phyloP scores from a whole-genome alignment of 2,888 invertebrate genomes.

The Osedax fenrisi region DNA sequence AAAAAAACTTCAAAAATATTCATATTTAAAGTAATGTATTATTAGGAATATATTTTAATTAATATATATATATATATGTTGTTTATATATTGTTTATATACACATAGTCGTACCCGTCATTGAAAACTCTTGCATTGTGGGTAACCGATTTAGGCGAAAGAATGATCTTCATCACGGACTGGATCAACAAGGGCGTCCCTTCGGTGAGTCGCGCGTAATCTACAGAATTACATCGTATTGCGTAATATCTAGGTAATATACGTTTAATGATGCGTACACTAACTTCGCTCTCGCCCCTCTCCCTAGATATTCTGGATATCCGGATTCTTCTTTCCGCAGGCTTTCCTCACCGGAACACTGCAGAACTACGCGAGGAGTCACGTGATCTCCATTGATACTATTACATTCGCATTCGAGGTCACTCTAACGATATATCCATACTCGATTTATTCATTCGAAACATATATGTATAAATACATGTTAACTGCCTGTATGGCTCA shows the following conservation, averaged over 20 bases:
- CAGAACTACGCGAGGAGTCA: conserved; percentile 51
- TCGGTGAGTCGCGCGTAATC: conserved; percentile 40
- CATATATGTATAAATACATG: conserved; percentile 6
- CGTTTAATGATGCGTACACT: too few species aligned
- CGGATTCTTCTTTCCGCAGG: conserved; percentile 56
- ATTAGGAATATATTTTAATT: too few species aligned
- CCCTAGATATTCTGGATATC: conserved; percentile 52
- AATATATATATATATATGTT: too few species aligned
- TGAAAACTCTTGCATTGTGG: conserved; percentile 51
- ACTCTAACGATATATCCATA: neutral
- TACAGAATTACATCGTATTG: too few species aligned
- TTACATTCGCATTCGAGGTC: conserved; percentile 50
- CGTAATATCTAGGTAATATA: too few species aligned
- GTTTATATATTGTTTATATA: too few species aligned
- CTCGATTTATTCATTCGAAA: neutral
- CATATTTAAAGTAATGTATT: too few species aligned
- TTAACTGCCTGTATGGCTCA: too few species aligned
- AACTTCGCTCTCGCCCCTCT: too few species aligned
- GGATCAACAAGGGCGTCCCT: conserved; percentile 50
- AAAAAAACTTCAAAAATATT: neutral
- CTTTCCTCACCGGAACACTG: conserved; percentile 51
- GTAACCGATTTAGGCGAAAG: conserved; percentile 46
- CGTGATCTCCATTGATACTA: conserved; percentile 50
- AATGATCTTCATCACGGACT: conserved; percentile 47
- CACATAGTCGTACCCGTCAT: conserved; percentile 51